These are phyloP conservation scores for Epistrophella euchroma DNA, from an alignment of 2,888 invertebrate genomes.

Conservation along the genomic window DNA sequence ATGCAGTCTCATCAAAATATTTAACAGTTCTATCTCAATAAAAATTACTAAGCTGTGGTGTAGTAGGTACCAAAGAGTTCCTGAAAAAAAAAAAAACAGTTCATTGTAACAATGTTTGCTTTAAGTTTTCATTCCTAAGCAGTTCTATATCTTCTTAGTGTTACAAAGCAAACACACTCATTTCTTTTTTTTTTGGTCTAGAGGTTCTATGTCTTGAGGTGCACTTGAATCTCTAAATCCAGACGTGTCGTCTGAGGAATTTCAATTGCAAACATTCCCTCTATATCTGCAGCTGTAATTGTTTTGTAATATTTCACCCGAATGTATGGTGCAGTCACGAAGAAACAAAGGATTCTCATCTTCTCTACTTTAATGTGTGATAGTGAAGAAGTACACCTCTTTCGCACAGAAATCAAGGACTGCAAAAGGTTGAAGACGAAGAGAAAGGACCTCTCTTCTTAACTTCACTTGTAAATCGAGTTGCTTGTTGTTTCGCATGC, in stretches of 20 bases:
- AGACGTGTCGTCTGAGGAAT: constrained; percentile 57
- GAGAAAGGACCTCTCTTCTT: constrained; percentile 20
- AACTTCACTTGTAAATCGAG: constrained; percentile 51
- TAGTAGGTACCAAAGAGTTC: constrained; percentile 2
- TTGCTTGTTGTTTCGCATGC: constrained; percentile 56
- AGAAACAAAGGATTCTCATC: constrained; percentile 43
- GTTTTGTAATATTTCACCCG: constrained; percentile 72
- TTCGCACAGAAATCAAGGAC: constrained; percentile 7
- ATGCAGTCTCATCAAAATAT: constrained; percentile 23
- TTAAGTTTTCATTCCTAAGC: constrained; percentile 12
- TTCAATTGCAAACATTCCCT: constrained; percentile 52
- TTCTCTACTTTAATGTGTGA: constrained; percentile 8
- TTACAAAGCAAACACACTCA: constrained; percentile 34
- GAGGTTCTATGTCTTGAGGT: background rate
- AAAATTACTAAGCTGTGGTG: constrained; percentile 8
- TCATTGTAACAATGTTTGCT: constrained; percentile 40
- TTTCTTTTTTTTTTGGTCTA: background rate
- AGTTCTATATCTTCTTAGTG: constrained; percentile 44
- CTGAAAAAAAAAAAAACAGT: background rate
- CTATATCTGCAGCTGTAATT: constrained; percentile 54
- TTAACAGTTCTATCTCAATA: constrained; percentile 13
- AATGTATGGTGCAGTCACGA: constrained; percentile 38
- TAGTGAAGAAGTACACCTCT: constrained; percentile 37
- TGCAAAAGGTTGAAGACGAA: background rate
- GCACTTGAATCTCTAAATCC: constrained; percentile 45